A percentile compares a stretch with the other conserved stretches of the same genome.
Conservation (phyloP, 2,113 vertebrate species). For the Narcine bancroftii region DNA sequence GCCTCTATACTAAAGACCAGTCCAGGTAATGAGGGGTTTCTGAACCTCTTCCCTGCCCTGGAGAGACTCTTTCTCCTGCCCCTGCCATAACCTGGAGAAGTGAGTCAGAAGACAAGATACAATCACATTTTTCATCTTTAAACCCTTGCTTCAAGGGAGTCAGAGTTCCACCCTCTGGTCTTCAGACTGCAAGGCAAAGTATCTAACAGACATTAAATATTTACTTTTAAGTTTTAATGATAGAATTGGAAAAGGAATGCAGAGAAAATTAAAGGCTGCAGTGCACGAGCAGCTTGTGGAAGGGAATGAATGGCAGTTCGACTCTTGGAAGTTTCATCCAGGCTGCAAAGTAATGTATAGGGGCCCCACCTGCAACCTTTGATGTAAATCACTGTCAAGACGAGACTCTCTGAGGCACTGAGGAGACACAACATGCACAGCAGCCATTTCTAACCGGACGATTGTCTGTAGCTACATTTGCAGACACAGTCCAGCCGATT, state of each 20-base stretch:
- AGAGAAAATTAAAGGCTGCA: background rate
- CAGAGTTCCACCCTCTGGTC: background rate
- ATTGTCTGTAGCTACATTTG: background rate
- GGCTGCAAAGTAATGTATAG: no score
- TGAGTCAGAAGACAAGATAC: background rate
- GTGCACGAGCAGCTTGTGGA: no score
- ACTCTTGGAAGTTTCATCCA: no score
- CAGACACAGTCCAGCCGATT: background rate
- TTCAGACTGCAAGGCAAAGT: background rate
- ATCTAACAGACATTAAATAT: background rate
- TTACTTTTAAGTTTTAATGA: conserved; percentile 22
- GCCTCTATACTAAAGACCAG: no score
- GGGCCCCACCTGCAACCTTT: background rate
- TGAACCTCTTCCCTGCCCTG: no score
- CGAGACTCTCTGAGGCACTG: background rate
- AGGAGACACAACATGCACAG: background rate
- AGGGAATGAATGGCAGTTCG: background rate
- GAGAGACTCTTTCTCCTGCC: no score
- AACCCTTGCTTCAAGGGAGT: background rate
- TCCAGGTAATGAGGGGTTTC: no score
- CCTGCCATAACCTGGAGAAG: no score
- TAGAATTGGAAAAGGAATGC: background rate
- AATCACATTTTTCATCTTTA: background rate
- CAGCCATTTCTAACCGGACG: background rate
- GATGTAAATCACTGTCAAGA: background rate